Evolutionary conservation across 2,113 vertebrate species (phyloP).

Genomic region (Thunnus thynnus): DNA sequence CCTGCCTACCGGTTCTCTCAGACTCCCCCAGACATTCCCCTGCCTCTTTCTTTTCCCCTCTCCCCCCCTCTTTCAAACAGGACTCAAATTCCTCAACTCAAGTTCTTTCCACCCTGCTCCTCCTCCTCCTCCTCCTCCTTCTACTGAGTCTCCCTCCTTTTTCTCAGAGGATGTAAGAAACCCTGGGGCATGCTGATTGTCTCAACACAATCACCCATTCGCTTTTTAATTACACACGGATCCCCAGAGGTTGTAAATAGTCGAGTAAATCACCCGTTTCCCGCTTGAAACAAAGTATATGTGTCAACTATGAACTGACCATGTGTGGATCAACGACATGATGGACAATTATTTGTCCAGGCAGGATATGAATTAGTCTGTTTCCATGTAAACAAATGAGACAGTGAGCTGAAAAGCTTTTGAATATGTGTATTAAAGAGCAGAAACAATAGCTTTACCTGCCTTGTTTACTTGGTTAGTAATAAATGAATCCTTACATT

Average conservation of each 20-base stretch:
- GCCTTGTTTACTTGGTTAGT: too few species aligned
- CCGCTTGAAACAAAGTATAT: conserved; percentile 27
- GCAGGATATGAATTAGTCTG: background rate
- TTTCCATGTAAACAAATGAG: background rate
- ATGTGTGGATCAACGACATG: background rate
- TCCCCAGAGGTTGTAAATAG: conserved; percentile 46
- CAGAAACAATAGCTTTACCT: background rate
- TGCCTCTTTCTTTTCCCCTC: conserved; percentile 41
- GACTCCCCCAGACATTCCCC: conserved; percentile 59
- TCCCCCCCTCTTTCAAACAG: conserved; percentile 69
- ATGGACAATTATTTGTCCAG: background rate
- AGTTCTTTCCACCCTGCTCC: conserved; percentile 75
- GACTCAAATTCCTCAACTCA: conserved; percentile 85
- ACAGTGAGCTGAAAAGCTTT: background rate
- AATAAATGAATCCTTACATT: background rate
- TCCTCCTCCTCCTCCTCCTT: conserved; percentile 42
- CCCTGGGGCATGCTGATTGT: conserved; percentile 68
- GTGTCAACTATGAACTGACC: conserved; percentile 2
- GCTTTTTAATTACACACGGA: conserved; percentile 69
- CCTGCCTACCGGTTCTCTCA: conserved; percentile 59
- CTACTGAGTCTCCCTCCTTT: conserved; percentile 60
- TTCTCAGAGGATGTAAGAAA: conserved; percentile 75
- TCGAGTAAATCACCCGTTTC: conserved; percentile 33
- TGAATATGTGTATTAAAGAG: background rate
- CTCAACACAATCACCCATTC: conserved; percentile 66